Percentiles rank a stretch among this genome's conserved stretches.
These are phyloP conservation scores for Myotis daubentonii DNA, from an alignment of 2,797 vertebrate genomes.

Conservation along the genomic window DNA sequence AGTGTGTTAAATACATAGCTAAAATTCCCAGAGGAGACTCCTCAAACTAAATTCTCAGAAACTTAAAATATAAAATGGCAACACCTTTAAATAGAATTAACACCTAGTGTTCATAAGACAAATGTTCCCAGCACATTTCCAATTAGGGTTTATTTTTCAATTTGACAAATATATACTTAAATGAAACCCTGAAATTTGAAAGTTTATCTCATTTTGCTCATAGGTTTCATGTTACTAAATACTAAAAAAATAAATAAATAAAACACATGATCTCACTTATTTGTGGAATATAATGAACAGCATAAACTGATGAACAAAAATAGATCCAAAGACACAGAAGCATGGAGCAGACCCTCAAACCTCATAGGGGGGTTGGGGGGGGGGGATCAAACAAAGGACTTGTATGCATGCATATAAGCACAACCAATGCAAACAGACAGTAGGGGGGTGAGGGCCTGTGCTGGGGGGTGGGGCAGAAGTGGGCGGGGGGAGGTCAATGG, in stretches of 20 bases:
- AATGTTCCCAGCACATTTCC: neutral
- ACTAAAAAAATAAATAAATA: neutral
- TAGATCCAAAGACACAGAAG: no score
- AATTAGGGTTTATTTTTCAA: neutral
- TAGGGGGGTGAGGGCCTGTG: no score
- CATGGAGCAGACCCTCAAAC: no score
- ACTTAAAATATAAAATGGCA: conserved; percentile 41
- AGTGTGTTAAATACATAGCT: neutral
- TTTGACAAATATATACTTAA: neutral
- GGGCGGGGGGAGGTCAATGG: no score
- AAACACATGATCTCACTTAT: no score
- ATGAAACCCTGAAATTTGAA: conserved; percentile 41
- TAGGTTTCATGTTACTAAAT: neutral
- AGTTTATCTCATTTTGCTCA: conserved; percentile 17
- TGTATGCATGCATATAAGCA: no score
- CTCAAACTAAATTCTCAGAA: neutral
- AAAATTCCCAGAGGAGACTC: conserved; percentile 25
- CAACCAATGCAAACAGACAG: no score
- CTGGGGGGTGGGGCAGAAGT: no score
- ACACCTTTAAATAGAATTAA: conserved; percentile 28
- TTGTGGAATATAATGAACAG: no score
- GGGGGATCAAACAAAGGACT: no score
- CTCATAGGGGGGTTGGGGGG: no score
- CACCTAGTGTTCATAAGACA: neutral
- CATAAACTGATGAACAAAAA: no score